These are phyloP conservation scores for Drosophila arawakana DNA, from an alignment of 1,140 invertebrate genomes.

Conservation along the genomic window DNA sequence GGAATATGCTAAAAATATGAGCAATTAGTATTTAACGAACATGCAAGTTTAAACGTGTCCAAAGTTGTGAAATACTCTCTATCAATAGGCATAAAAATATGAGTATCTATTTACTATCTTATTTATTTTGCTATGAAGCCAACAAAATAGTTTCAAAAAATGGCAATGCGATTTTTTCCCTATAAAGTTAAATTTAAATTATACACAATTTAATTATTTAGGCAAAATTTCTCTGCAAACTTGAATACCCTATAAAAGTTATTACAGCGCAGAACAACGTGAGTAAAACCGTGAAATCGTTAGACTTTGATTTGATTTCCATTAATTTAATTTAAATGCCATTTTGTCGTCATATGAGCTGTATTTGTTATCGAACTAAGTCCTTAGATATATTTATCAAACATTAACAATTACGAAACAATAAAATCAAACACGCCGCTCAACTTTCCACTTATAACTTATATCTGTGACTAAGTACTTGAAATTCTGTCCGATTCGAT, in stretches of 20 bases:
- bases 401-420: slow-evolving; percentile 34
- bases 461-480: slow-evolving; percentile 40
- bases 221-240: background rate
- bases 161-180: no score
- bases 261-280: slow-evolving; percentile 10
- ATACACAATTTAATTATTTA: no score
- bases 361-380: slow-evolving; percentile 31
- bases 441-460: slow-evolving; percentile 6
- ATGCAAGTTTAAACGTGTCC: background rate
- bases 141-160: no score
- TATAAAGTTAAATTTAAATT: no score
- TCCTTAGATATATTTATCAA: slow-evolving; percentile 16
- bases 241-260: background rate
- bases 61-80: background rate
- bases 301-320: slow-evolving; percentile 14
- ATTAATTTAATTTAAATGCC: slow-evolving; percentile 34
- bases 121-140: no score
- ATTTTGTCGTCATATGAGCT: slow-evolving; percentile 34
- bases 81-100: background rate
- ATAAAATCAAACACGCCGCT: slow-evolving; percentile 25
- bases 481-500: slow-evolving; percentile 34
- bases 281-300: background rate
- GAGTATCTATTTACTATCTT: no score
- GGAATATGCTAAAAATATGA: background rate
- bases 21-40: background rate